Conservation (phyloP, 2,113 vertebrate genomes). For the Barnardius zonarius region DNA sequence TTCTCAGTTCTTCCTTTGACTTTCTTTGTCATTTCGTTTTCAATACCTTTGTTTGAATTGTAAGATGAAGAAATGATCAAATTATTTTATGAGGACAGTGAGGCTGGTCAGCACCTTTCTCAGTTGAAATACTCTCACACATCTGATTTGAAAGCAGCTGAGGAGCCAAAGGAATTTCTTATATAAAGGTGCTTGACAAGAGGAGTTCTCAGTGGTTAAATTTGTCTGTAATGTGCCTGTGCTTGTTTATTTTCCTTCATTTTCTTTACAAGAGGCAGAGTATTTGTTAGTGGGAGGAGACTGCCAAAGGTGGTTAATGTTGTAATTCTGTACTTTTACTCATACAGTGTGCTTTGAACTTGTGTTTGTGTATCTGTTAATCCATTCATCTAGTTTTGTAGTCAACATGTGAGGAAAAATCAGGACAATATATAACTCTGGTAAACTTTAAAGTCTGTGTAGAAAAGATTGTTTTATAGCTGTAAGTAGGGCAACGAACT, state of each 20-base stretch:
- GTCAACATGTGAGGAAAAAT: background rate
- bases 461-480: background rate
- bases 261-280: background rate
- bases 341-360: background rate
- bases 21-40: conserved; percentile 31
- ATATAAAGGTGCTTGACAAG: background rate
- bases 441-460: background rate
- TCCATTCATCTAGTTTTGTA: background rate
- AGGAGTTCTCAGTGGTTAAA: conserved; percentile 4
- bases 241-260: background rate
- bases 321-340: background rate
- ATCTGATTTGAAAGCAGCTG: background rate
- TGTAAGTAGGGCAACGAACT: background rate
- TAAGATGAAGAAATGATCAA: background rate
- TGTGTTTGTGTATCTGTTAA: background rate
- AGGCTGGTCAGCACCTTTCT: background rate
- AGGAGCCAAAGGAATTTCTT: conserved; percentile 2
- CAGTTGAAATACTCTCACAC: background rate
- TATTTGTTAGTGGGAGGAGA: background rate
- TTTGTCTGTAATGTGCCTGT: background rate
- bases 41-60: background rate
- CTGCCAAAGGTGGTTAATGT: background rate
- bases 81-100: background rate
- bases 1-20: background rate
- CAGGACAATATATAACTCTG: background rate